Evolutionary conservation across 2,113 vertebrate genomes (phyloP).

Genomic region (Urocitellus parryii): DNA sequence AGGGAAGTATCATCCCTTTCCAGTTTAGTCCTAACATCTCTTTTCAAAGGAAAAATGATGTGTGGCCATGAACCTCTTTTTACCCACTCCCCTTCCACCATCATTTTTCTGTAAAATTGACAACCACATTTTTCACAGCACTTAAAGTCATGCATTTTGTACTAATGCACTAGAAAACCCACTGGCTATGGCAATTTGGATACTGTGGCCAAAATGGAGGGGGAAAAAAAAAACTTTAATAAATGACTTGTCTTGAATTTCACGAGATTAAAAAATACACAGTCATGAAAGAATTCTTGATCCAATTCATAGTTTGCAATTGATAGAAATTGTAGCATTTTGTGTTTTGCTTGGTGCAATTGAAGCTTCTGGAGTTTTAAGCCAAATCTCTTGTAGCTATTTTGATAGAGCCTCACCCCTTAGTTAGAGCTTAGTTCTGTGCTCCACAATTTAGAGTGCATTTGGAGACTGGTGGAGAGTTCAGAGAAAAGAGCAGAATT

Average conservation of each 20-base stretch:
- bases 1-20: neutral
- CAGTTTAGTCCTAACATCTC: neutral
- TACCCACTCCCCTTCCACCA: neutral
- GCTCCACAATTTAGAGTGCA: neutral
- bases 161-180: slow-evolving; percentile 1
- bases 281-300: neutral
- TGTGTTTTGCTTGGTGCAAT: neutral
- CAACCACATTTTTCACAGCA: neutral
- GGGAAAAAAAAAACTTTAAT: neutral
- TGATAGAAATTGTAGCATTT: neutral
- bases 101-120: slow-evolving; percentile 12
- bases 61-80: neutral
- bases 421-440: neutral
- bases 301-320: neutral
- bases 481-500: neutral
- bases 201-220: neutral
- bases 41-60: slow-evolving; percentile 1
- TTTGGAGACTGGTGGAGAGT: neutral
- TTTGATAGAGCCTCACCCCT: neutral
- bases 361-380: neutral
- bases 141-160: neutral
- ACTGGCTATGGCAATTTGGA: neutral
- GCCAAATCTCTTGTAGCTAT: neutral
- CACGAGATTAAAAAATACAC: neutral
- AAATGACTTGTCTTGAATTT: neutral